phyloP scores from a whole-genome alignment of 2,113 vertebrate genomes.

The Myrmecobius fasciatus region DNA sequence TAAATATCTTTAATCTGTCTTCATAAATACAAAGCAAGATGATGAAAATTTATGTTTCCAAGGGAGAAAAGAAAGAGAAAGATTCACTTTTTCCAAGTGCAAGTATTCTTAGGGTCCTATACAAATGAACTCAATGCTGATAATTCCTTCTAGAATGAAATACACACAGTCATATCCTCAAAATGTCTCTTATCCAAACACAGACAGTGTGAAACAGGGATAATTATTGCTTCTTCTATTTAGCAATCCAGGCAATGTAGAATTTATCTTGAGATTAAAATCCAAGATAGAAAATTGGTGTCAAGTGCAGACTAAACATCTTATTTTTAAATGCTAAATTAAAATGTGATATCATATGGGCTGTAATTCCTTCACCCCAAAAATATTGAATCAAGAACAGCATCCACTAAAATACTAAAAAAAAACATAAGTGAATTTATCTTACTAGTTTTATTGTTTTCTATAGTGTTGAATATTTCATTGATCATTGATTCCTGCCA shows the following conservation, averaged over 20 bases:
- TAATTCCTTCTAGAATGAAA: constrained; percentile 30
- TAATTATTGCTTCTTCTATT: constrained; percentile 22
- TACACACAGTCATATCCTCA: neutral
- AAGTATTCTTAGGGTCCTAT: no score
- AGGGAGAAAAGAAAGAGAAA: constrained; percentile 12
- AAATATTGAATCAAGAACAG: neutral
- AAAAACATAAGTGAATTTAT: neutral
- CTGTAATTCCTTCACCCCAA: neutral
- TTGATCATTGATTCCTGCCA: constrained; percentile 28
- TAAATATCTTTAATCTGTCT: neutral
- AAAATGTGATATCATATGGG: neutral
- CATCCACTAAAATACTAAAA: neutral
- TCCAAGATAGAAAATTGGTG: neutral
- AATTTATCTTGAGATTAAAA: constrained; percentile 40
- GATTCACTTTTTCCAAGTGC: constrained; percentile 17
- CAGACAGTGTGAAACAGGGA: neutral
- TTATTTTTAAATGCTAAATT: neutral
- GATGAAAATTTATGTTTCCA: constrained; percentile 16
- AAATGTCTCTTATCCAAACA: neutral
- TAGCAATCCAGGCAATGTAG: constrained; percentile 1
- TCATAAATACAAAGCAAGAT: constrained; percentile 16
- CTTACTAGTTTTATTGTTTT: neutral
- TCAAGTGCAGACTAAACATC: neutral
- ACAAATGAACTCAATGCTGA: neutral
- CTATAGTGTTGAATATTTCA: neutral